These are phyloP conservation scores for Idaea aversata DNA, from an alignment of 2,888 invertebrate species.

Conservation along the genomic window DNA sequence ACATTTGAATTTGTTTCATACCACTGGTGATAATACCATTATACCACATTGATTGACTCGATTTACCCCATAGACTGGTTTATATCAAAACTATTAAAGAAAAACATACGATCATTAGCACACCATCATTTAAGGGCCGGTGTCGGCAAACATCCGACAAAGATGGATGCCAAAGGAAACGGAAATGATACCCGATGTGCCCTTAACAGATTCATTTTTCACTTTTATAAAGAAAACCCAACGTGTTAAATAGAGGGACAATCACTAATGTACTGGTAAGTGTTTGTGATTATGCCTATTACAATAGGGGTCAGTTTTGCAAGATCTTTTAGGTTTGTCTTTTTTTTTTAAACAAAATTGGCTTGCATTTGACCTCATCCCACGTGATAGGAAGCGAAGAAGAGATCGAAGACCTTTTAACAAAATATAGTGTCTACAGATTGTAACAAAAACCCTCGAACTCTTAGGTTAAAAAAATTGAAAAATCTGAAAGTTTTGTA, in stretches of 20 bases:
- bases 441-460: too few relatives aligned
- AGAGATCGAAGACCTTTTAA: too few relatives aligned
- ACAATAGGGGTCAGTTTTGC: background rate
- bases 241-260: slow-evolving; percentile 36
- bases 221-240: slow-evolving; percentile 29
- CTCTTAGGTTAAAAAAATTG: too few relatives aligned
- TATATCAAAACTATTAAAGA: background rate
- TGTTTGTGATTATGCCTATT: slow-evolving; percentile 20
- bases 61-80: background rate
- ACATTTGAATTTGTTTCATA: too few relatives aligned
- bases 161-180: slow-evolving; percentile 68
- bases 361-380: too few relatives aligned
- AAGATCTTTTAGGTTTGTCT: too few relatives aligned
- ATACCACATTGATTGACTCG: background rate
- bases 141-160: slow-evolving; percentile 66
- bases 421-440: too few relatives aligned
- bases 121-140: slow-evolving; percentile 62
- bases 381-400: too few relatives aligned
- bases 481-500: too few relatives aligned
- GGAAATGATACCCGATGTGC: slow-evolving; percentile 67
- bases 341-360: too few relatives aligned
- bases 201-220: slow-evolving; percentile 71
- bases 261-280: slow-evolving; percentile 41
- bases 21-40: too few relatives aligned
- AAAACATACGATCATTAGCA: slow-evolving; percentile 35